These are phyloP conservation scores for Troides helena DNA, from an alignment of 2,888 invertebrate species.

Conservation along the genomic window DNA sequence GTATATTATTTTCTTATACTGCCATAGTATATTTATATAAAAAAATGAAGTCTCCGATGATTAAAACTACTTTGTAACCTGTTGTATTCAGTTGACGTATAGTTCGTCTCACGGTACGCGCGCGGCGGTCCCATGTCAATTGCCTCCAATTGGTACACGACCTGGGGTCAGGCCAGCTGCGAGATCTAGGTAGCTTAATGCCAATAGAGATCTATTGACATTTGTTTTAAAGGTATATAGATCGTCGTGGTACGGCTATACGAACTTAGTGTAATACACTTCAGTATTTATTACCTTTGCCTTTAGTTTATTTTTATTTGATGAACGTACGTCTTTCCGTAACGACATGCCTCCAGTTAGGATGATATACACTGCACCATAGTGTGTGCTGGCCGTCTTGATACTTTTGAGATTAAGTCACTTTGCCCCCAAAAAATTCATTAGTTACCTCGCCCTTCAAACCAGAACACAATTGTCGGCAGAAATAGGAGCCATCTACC, in stretches of 20 bases:
- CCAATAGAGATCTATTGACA: conserved; percentile 31
- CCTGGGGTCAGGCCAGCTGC: conserved; percentile 47
- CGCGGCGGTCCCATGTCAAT: conserved; percentile 48
- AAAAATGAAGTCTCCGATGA: background rate
- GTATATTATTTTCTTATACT: too few relatives aligned
- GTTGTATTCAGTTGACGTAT: background rate
- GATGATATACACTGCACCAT: too few relatives aligned
- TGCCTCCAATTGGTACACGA: conserved; percentile 53
- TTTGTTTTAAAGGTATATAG: conserved; percentile 19
- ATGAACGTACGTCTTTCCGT: too few relatives aligned
- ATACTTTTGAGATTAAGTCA: too few relatives aligned
- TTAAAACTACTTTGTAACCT: background rate
- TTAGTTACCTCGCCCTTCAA: too few relatives aligned
- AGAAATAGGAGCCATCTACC: too few relatives aligned
- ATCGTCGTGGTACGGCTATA: background rate
- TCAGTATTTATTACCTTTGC: background rate
- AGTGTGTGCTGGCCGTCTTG: too few relatives aligned
- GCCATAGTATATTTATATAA: background rate
- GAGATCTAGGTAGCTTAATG: conserved; percentile 32
- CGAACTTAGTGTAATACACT: conserved; percentile 4
- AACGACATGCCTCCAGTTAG: too few relatives aligned
- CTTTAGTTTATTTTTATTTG: too few relatives aligned
- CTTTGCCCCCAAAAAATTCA: too few relatives aligned
- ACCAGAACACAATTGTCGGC: too few relatives aligned
- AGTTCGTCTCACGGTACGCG: conserved; percentile 22